These are phyloP conservation scores for Liopterus haemorrhoidalis DNA, from an alignment of 2,888 invertebrate genomes.

Conservation along the genomic window DNA sequence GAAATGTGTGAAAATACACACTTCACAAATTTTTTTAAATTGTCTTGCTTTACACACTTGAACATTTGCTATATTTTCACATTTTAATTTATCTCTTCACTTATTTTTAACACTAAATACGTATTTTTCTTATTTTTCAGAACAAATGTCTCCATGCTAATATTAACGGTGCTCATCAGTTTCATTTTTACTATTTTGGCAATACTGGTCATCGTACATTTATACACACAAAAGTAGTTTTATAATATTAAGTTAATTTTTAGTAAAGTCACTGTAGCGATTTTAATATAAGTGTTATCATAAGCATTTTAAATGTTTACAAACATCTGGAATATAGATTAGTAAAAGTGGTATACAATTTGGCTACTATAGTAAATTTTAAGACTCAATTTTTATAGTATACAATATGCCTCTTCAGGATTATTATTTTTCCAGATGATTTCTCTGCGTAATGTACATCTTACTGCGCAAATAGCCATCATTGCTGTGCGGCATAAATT, in stretches of 20 bases:
- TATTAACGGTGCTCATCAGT: constrained; percentile 66
- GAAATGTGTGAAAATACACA: too few species aligned
- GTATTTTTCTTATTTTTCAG: constrained; percentile 42
- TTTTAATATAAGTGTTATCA: constrained; percentile 18
- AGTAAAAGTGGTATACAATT: too few species aligned
- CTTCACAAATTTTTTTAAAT: too few species aligned
- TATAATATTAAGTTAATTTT: constrained; percentile 10
- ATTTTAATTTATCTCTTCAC: constrained; percentile 1
- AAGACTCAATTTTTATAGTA: too few species aligned
- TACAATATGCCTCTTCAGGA: too few species aligned
- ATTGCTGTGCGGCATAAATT: too few species aligned
- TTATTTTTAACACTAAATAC: constrained; percentile 7
- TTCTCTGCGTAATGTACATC: too few species aligned
- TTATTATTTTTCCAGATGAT: too few species aligned
- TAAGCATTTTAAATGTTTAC: constrained; percentile 23
- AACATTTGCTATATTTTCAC: not conserved
- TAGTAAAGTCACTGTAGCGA: constrained; percentile 18
- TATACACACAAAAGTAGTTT: constrained; percentile 25
- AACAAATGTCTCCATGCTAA: constrained; percentile 63
- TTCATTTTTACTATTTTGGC: constrained; percentile 70
- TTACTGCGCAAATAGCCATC: too few species aligned
- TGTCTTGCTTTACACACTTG: too few species aligned
- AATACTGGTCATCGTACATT: constrained; percentile 63
- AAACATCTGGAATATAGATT: too few species aligned
- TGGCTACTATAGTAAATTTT: too few species aligned